A percentile compares a stretch with the other conserved stretches of the same genome.
Evolutionary conservation across 1,140 invertebrate genomes (phyloP).

Genomic region (Drosophila parvula): DNA sequence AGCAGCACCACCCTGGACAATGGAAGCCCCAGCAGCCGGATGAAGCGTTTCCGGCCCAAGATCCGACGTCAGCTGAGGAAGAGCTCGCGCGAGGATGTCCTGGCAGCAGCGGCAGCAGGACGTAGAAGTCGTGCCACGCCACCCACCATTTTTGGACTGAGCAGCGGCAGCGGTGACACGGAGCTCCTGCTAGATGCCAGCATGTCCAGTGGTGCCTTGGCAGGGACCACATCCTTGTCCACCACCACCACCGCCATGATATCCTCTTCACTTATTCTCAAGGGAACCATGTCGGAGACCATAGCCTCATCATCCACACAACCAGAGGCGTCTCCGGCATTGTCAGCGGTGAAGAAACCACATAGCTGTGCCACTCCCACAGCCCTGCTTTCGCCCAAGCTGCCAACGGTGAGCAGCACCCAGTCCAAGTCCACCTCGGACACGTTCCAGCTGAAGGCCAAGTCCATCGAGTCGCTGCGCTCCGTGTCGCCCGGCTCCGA

Average conservation of each 20-base stretch:
- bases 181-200: constrained; percentile 73
- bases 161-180: constrained; percentile 68
- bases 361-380: constrained; percentile 67
- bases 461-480: constrained; percentile 92
- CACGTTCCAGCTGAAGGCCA: constrained; percentile 88
- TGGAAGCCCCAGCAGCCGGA: constrained; percentile 74
- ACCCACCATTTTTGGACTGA: constrained; percentile 60
- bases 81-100: constrained; percentile 72
- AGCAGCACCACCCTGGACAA: constrained; percentile 36
- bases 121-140: constrained; percentile 43
- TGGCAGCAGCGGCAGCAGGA: constrained; percentile 53
- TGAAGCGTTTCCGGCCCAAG: constrained; percentile 83
- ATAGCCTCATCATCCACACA: constrained; percentile 14
- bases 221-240: constrained; percentile 6
- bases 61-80: constrained; percentile 77
- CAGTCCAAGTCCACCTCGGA: constrained; percentile 83
- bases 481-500: constrained; percentile 94
- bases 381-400: constrained; percentile 61
- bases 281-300: constrained; percentile 29
- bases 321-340: constrained; percentile 1
- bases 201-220: constrained; percentile 39
- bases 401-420: constrained; percentile 16
- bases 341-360: constrained; percentile 29
- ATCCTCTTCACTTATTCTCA: constrained; percentile 2
- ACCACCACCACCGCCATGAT: constrained; percentile 17